Percentiles rank a stretch among this genome's conserved stretches.
phyloP scores from a whole-genome alignment of 2,888 invertebrate genomes.

The Volucella inanis region DNA sequence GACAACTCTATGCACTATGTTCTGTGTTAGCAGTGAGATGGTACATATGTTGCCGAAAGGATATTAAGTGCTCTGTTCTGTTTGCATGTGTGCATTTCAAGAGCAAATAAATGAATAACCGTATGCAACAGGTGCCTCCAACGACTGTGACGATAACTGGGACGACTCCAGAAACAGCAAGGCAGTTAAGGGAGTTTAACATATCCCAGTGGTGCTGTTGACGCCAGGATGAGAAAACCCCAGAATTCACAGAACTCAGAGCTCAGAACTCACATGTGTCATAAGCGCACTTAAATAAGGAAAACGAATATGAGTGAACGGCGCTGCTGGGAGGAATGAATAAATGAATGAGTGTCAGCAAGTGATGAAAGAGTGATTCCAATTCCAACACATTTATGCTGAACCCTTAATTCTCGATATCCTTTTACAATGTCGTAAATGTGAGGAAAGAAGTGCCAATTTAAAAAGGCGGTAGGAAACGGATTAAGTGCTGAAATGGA shows the following conservation, averaged over 20 bases:
- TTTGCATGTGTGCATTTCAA: constrained; percentile 65
- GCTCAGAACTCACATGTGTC: constrained; percentile 40
- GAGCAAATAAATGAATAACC: constrained; percentile 71
- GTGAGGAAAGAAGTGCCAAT: no score
- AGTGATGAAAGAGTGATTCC: constrained; percentile 2
- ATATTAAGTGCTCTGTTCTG: constrained; percentile 64
- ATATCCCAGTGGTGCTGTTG: constrained; percentile 60
- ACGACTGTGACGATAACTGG: constrained; percentile 13
- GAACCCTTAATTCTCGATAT: constrained; percentile 16
- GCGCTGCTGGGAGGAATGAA: background rate
- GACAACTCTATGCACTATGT: background rate
- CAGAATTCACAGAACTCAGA: no score
- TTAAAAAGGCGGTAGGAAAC: no score
- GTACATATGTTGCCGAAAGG: constrained; percentile 54
- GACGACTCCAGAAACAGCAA: constrained; percentile 16
- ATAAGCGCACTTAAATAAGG: constrained; percentile 61
- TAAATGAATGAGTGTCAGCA: constrained; percentile 31
- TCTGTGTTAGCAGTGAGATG: constrained; percentile 1
- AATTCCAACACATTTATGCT: constrained; percentile 1
- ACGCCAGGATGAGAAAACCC: constrained; percentile 39
- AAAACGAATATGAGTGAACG: background rate
- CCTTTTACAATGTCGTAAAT: no score
- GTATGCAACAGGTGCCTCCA: constrained; percentile 65
- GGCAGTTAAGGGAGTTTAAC: constrained; percentile 59
- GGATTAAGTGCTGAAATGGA: no score